Evolutionary conservation across 2,113 vertebrate species (phyloP).

Genomic region (Pomatorhinus ruficollis): DNA sequence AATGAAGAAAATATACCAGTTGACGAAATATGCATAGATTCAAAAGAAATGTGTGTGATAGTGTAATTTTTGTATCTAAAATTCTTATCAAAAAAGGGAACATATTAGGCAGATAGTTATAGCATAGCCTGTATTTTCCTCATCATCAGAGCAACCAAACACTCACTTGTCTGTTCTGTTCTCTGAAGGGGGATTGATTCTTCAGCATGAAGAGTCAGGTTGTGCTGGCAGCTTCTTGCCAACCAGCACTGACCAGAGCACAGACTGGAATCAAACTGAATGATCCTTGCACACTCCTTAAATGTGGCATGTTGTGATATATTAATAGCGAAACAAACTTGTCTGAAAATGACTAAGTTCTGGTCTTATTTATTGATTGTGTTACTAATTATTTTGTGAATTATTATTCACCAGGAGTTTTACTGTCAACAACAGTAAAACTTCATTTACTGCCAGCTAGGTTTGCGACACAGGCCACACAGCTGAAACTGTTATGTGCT

Average conservation of each 20-base stretch:
- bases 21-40: neutral
- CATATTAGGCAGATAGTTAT: neutral
- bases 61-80: neutral
- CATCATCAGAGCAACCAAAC: neutral
- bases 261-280: neutral
- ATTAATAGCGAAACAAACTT: neutral
- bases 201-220: accelerated
- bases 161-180: neutral
- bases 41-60: neutral
- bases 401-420: neutral
- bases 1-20: neutral
- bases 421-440: neutral
- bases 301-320: neutral
- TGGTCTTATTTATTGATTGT: neutral
- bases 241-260: neutral
- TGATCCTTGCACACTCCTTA: neutral
- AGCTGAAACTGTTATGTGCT: neutral
- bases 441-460: neutral
- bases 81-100: neutral
- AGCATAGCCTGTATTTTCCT: neutral
- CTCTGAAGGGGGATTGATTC: neutral
- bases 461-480: neutral
- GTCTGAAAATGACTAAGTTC: neutral
- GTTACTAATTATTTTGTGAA: neutral
- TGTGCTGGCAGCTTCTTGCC: neutral